phyloP scores from a whole-genome alignment of 2,888 invertebrate genomes.

The Heteromurus nitidus region DNA sequence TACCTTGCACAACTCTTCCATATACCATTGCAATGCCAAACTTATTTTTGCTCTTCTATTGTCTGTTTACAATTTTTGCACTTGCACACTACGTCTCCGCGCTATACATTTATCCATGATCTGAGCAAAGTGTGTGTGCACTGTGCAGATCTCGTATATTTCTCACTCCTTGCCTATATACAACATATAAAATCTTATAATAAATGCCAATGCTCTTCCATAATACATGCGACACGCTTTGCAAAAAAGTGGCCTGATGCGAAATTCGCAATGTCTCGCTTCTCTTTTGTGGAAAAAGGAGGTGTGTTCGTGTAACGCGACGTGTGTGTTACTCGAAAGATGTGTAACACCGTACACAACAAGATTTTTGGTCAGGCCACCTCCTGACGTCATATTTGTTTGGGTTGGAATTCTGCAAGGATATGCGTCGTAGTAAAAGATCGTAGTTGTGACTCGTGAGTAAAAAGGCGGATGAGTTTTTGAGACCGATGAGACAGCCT shows the following conservation, averaged over 20 bases:
- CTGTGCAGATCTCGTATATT: not conserved
- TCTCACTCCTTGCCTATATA: not conserved
- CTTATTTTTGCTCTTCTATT: not conserved
- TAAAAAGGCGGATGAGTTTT: slow-evolving; percentile 32
- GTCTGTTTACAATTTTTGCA: not conserved
- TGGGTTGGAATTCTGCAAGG: slow-evolving; percentile 12
- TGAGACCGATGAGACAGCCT: not conserved
- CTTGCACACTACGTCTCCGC: not conserved
- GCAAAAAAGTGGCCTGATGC: slow-evolving; percentile 22
- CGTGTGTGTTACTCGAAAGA: not conserved
- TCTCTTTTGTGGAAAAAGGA: slow-evolving; percentile 48
- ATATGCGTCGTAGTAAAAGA: not conserved
- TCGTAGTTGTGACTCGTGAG: slow-evolving; percentile 37
- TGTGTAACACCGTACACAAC: not conserved
- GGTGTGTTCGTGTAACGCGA: slow-evolving; percentile 24
- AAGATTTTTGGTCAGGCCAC: slow-evolving; percentile 56
- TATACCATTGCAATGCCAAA: slow-evolving; percentile 14
- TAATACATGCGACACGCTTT: not conserved
- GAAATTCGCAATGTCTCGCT: slow-evolving; percentile 8
- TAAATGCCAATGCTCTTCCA: not conserved
- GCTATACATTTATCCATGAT: not conserved
- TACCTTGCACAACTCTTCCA: not conserved
- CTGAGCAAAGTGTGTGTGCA: not conserved
- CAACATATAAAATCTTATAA: not conserved
- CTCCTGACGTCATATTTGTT: slow-evolving; percentile 60